Conservation (phyloP, 2,888 invertebrate species). For the Diarsia mendica region DNA sequence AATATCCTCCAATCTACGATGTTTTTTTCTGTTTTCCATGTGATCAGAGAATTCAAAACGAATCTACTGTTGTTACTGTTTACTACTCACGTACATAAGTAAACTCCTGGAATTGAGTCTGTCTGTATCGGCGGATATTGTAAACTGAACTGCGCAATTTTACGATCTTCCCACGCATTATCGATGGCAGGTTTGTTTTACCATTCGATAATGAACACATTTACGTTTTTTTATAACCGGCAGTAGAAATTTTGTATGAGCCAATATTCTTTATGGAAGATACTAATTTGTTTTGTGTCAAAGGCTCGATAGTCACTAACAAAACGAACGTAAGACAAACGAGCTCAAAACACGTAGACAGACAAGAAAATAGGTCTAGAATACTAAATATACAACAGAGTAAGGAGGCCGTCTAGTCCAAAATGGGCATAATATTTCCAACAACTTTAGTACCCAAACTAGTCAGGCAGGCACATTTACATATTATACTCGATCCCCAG, state of each 20-base stretch:
- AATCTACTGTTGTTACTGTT: not conserved
- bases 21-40: not conserved
- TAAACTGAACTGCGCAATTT: constrained; percentile 17
- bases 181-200: constrained; percentile 5
- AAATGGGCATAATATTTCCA: constrained; percentile 29
- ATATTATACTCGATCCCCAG: constrained; percentile 39
- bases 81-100: not conserved
- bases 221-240: not conserved
- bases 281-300: not conserved
- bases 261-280: no score
- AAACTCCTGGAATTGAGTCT: constrained; percentile 15
- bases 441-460: not conserved
- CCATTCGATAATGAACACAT: not conserved
- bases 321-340: constrained; percentile 8
- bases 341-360: not conserved
- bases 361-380: constrained; percentile 27
- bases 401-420: constrained; percentile 2
- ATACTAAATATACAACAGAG: constrained; percentile 7
- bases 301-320: not conserved
- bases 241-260: not conserved
- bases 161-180: constrained; percentile 40
- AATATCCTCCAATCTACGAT: not conserved
- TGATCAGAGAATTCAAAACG: not conserved
- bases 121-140: constrained; percentile 28
- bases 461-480: constrained; percentile 22